A percentile compares a stretch with the other conserved stretches of the same genome.
Conservation (phyloP, 2,113 vertebrate species). For the Tretioscincus oriximinensis region DNA sequence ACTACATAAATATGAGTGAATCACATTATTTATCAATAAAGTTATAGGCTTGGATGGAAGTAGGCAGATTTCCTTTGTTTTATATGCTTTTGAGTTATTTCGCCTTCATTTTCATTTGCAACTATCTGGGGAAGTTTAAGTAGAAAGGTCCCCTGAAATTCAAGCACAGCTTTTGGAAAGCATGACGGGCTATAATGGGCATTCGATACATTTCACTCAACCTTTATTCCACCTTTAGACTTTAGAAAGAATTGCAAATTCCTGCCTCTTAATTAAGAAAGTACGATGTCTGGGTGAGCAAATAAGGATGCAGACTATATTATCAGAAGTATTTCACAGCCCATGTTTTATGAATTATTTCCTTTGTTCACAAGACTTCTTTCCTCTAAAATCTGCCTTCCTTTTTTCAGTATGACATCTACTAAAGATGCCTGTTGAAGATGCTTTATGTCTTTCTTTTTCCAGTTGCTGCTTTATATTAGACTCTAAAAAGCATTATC, state of each 20-base stretch:
- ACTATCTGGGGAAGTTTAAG: background rate
- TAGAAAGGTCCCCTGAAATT: background rate
- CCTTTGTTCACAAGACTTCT: conserved; percentile 22
- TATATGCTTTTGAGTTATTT: too few relatives aligned
- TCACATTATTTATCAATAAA: background rate
- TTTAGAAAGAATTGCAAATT: background rate
- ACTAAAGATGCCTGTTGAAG: conserved; percentile 10
- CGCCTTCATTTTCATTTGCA: too few relatives aligned
- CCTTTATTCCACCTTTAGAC: background rate
- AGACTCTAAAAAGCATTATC: conserved; percentile 7
- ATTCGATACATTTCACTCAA: background rate
- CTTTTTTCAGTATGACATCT: background rate
- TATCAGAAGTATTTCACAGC: conserved; percentile 17
- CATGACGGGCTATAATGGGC: background rate
- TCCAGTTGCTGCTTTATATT: conserved; percentile 22
- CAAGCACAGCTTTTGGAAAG: background rate
- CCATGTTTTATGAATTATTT: conserved; percentile 29
- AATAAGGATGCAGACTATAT: conserved; percentile 14
- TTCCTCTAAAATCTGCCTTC: conserved; percentile 17
- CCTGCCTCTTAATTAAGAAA: background rate
- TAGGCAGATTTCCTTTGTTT: too few relatives aligned
- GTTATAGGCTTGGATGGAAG: background rate
- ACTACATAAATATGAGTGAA: background rate
- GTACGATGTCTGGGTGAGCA: background rate
- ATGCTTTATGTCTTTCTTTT: background rate